phyloP scores from a whole-genome alignment of 2,797 vertebrate genomes.

The Acropternis orthonyx region DNA sequence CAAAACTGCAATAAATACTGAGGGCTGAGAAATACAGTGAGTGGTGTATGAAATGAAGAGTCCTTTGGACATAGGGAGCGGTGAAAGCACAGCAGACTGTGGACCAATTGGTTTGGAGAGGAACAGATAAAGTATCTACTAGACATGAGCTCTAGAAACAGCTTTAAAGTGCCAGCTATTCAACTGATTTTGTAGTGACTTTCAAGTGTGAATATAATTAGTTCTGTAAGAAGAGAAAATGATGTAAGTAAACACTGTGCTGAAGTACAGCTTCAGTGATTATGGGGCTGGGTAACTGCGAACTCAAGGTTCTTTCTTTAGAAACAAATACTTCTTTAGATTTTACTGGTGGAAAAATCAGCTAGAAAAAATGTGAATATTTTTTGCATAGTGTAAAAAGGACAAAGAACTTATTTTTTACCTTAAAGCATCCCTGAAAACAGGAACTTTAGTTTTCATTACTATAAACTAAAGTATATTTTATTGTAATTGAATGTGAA shows the following conservation, averaged over 20 bases:
- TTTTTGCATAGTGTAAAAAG: background rate
- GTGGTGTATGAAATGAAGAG: background rate
- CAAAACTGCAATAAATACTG: background rate
- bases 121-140: background rate
- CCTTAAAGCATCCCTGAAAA: background rate
- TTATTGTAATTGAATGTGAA: background rate
- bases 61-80: background rate
- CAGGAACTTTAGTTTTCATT: background rate
- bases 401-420: background rate
- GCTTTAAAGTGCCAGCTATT: background rate
- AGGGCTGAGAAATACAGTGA: background rate
- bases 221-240: background rate
- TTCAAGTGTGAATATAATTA: background rate
- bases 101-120: background rate
- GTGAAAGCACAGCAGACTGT: background rate
- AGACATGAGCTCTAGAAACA: background rate
- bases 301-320: background rate
- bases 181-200: background rate
- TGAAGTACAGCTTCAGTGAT: background rate
- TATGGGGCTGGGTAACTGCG: background rate
- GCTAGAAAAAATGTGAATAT: background rate
- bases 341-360: background rate
- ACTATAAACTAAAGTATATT: background rate
- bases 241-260: background rate
- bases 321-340: background rate